phyloP scores from a whole-genome alignment of 2,797 vertebrate species.

The Melanotaenia boesemani region DNA sequence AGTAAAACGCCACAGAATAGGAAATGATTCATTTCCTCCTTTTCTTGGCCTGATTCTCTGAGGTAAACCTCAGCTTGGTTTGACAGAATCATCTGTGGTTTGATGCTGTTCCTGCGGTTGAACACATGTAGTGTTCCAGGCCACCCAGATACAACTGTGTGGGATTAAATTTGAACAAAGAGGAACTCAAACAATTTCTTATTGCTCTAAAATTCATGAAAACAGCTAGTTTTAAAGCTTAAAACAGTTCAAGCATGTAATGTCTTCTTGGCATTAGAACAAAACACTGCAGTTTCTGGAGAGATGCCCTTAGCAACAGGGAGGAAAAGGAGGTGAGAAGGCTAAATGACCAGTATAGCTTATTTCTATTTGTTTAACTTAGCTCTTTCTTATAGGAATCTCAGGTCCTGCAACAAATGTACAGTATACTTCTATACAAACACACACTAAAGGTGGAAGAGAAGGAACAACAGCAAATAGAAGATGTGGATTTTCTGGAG shows the following conservation, averaged over 20 bases:
- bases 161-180: conserved; percentile 10
- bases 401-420: conserved; percentile 17
- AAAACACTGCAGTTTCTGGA: conserved; percentile 43
- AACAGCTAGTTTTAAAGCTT: conserved; percentile 36
- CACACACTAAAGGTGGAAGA: conserved; percentile 9
- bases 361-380: conserved; percentile 32
- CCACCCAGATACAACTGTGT: conserved; percentile 36
- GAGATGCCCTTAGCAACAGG: conserved; percentile 38
- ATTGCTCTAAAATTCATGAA: conserved; percentile 32
- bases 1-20: conserved; percentile 37
- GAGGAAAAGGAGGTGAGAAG: conserved; percentile 35
- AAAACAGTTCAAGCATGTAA: conserved; percentile 51
- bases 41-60: conserved; percentile 50
- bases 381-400: conserved; percentile 33
- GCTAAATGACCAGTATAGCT: conserved; percentile 44
- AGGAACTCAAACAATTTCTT: conserved; percentile 47
- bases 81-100: conserved; percentile 61
- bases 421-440: conserved; percentile 8
- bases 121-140: conserved; percentile 35
- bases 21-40: conserved; percentile 45
- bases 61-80: conserved; percentile 66
- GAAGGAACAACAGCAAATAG: conserved; percentile 3
- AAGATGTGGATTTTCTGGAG: background rate
- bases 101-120: conserved; percentile 58
- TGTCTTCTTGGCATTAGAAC: conserved; percentile 37